phyloP scores from a whole-genome alignment of 2,888 invertebrate genomes.

The Hoplodrina blanda region DNA sequence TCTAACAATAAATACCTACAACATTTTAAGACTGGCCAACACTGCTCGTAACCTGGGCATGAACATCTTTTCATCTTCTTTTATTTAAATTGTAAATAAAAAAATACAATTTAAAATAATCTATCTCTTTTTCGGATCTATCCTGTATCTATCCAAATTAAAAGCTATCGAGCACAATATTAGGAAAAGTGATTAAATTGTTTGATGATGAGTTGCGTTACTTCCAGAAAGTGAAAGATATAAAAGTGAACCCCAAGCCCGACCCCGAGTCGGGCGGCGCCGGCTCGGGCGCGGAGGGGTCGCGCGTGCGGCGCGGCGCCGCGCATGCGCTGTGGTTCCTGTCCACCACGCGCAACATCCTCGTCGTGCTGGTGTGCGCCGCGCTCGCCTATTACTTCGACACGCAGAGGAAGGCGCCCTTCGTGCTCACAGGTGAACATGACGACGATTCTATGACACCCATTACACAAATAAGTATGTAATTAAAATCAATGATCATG shows the following conservation, averaged over 20 bases:
- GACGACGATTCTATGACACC: no score
- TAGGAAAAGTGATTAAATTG: no score
- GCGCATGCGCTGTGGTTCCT: slow-evolving; percentile 93
- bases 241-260: slow-evolving; percentile 81
- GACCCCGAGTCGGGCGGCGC: slow-evolving; percentile 30
- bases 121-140: no score
- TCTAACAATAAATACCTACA: neutral
- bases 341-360: slow-evolving; percentile 94
- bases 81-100: no score
- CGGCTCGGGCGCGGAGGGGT: slow-evolving; percentile 62
- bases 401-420: slow-evolving; percentile 90
- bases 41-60: no score
- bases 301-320: slow-evolving; percentile 76
- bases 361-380: slow-evolving; percentile 93
- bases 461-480: no score
- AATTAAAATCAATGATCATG: no score
- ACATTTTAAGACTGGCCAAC: no score
- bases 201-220: neutral
- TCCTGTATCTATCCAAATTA: no score
- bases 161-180: no score
- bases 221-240: slow-evolving; percentile 93
- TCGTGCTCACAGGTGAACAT: slow-evolving; percentile 91
- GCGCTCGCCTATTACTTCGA: slow-evolving; percentile 92
- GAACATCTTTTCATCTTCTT: no score
- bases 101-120: no score